Evolutionary conservation across 2,888 invertebrate genomes (phyloP).

Genomic region (Philonicus albiceps): DNA sequence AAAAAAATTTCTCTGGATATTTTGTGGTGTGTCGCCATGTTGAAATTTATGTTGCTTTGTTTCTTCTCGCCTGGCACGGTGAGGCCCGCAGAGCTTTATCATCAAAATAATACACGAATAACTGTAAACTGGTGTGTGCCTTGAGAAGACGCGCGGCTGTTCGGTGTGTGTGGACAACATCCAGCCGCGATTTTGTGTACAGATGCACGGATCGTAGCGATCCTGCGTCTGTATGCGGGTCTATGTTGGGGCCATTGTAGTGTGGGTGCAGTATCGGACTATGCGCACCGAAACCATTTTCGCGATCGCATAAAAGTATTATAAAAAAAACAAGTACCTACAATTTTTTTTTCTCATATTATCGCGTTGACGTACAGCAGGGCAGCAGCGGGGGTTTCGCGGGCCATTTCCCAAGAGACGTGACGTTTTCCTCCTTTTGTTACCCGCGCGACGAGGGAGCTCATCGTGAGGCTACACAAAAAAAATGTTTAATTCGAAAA

Average conservation of each 20-base stretch:
- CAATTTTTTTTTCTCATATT: neutral
- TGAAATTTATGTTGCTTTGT: slow-evolving; percentile 47
- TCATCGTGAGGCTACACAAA: neutral
- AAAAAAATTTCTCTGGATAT: neutral
- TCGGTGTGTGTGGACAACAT: neutral
- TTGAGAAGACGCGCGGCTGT: neutral
- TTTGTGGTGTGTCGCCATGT: slow-evolving; percentile 39
- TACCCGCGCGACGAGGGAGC: neutral
- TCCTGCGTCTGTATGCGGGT: neutral
- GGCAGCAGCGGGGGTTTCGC: neutral
- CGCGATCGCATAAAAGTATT: slow-evolving; percentile 15
- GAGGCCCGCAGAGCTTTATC: neutral
- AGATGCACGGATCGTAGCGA: neutral
- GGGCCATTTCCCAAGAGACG: neutral
- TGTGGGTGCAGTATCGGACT: neutral
- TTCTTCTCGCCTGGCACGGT: neutral
- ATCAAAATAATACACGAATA: neutral
- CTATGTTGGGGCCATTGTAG: neutral
- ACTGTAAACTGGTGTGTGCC: neutral
- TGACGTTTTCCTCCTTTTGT: neutral
- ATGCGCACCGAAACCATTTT: neutral
- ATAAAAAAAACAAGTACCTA: neutral
- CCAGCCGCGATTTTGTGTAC: neutral
- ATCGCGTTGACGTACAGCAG: neutral
- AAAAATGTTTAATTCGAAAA: neutral